Base-by-base conservation (phyloP, 2,888 invertebrate genomes). In the Spodoptera picta region DNA sequence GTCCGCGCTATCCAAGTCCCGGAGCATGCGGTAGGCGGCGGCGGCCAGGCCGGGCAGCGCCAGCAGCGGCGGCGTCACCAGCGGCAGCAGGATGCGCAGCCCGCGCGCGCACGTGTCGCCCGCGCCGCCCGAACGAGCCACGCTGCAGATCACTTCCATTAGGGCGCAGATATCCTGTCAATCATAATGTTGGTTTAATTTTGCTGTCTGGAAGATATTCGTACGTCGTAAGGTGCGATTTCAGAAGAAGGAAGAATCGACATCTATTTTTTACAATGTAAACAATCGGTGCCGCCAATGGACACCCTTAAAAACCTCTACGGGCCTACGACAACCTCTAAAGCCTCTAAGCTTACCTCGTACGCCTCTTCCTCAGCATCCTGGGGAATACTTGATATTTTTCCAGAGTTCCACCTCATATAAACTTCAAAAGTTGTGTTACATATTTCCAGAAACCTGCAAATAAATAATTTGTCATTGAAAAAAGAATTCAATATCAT, bases 391-490 rank as follows among this genome's bases (percentile, higher is more conserved):
- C 92, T 89, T 0, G 95, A 96, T 49, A 96, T 92, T 73, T 96
- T 95, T 54, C 96, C 95, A 0, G 95, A 93, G 81, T 96, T 97
- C 89, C 95, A 96, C 72, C 95, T 92, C 62, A 96, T 95, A 83
- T 97, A 98, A 1, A 96, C 95, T 84, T 97, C 96, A 61, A 98
- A 96, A 1, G 96, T 95, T 4, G 95, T 95, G 69, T 97, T 95
- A 77, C 97, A 96, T 49, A 96, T 94, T 76, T 97, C 96, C 71
- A 97, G 96, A 78, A 98, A 94, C 66, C 94, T 94, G 69, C 7
- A 77, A 84, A 54, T 19, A 14, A 24, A 27, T 36, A 42, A 6
- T 43, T 43, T 7, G 12, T 24, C 1, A 5, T 27, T 27, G 27
- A 27, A 27, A 27, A 27, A 4, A 27, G 27, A 27, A 27, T 27